A percentile compares a stretch with the other conserved stretches of the same genome.
These are phyloP conservation scores for Phaetusa simplex DNA, from an alignment of 2,113 vertebrate genomes.

Conservation along the genomic window DNA sequence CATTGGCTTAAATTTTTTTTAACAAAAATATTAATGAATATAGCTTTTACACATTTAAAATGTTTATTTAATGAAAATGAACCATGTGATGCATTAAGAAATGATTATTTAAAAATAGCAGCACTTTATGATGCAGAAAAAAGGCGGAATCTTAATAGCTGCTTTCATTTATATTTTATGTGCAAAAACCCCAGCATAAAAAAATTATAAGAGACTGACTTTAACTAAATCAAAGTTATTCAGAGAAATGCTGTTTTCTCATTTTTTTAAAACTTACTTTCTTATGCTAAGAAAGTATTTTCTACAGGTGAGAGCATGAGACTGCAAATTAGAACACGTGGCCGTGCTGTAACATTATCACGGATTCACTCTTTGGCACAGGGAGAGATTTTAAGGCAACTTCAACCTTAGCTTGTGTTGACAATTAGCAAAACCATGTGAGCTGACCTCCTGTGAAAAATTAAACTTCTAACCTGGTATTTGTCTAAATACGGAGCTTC, in stretches of 20 bases:
- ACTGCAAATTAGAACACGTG: background rate
- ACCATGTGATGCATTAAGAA: background rate
- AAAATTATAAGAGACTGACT: background rate
- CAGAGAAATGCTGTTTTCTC: background rate
- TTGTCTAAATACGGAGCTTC: background rate
- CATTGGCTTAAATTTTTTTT: background rate
- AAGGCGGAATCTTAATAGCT: conserved; percentile 6
- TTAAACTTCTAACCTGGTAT: background rate
- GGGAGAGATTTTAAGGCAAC: background rate
- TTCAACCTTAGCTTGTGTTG: background rate
- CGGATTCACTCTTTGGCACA: background rate
- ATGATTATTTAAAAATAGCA: conserved; percentile 28
- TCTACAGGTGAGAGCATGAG: background rate
- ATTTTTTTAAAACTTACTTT: background rate
- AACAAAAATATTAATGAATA: background rate
- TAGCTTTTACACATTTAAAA: conserved; percentile 16
- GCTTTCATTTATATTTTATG: conserved; percentile 56
- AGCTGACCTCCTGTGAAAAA: background rate
- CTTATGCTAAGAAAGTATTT: background rate
- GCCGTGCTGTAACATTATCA: background rate
- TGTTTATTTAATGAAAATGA: conserved; percentile 45
- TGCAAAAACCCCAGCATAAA: background rate
- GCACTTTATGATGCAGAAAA: background rate
- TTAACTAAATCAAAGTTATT: conserved; percentile 8
- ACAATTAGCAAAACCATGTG: background rate